These are phyloP conservation scores for Atlantisia rogersi DNA, from an alignment of 2,113 vertebrate species.

Conservation along the genomic window DNA sequence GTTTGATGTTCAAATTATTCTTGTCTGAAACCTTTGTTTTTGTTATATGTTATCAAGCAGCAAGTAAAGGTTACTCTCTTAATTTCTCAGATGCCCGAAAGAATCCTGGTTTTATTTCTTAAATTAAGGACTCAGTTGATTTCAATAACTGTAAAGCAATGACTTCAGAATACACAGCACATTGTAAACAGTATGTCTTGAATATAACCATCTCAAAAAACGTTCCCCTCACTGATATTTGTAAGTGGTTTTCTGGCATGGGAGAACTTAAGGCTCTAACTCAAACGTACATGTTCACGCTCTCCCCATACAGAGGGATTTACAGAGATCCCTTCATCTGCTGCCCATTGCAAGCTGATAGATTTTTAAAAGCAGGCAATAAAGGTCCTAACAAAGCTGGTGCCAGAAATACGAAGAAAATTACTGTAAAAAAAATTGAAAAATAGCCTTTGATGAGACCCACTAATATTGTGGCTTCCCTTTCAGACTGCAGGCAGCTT, in stretches of 20 bases:
- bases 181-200: not conserved
- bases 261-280: not conserved
- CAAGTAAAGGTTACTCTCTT: not conserved
- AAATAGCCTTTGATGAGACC: not conserved
- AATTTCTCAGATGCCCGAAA: not conserved
- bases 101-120: not conserved
- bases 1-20: not conserved
- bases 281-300: not conserved
- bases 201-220: not conserved
- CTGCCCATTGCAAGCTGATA: not conserved
- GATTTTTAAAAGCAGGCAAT: not conserved
- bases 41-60: not conserved
- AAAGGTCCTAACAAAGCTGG: not conserved
- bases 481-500: not conserved
- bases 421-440: not conserved
- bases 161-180: not conserved
- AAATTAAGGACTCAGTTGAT: not conserved
- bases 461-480: slow-evolving; percentile 15
- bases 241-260: not conserved
- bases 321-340: slow-evolving; percentile 12
- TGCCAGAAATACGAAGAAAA: slow-evolving; percentile 23
- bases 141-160: not conserved
- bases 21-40: not conserved
- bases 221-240: not conserved
- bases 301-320: not conserved